Base-by-base conservation (phyloP, 2,113 vertebrate species). In the Larimichthys crocea region DNA sequence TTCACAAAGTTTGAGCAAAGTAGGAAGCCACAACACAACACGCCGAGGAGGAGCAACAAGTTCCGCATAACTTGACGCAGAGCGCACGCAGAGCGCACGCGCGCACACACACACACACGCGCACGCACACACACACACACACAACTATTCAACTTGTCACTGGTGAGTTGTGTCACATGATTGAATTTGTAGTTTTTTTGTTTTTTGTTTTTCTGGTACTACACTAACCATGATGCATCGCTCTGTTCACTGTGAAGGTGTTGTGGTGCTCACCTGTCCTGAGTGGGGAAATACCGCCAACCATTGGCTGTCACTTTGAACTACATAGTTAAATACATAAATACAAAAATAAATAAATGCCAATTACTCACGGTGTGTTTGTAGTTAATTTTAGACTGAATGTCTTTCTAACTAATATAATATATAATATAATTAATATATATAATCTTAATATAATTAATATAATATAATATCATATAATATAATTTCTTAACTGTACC, bases 41-140 rank as follows among this genome's bases (percentile, higher is more conserved):
- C 3, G 76, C 74, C 20, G 66, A 67, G 31, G 42, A 52, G 15
- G 68, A 79, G 53, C 46, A 17, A 49, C 76, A 22, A 88, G 91
- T 94, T 94, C 93, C 92, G 92, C 93, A 89, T 90, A 79, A 75
- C 67, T 61, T 57, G 24, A 55, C 53, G 60, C 29, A 29, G 29
- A 29, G 29, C 29, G 26, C 26, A 26, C 26, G 26, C 50, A 9
- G 2, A 56, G 20, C 44, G 0, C 3, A 5, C 44, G 3, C 15
- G 8, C 57, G 24, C 59, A 9, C 17, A 17, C 15, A 0, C 31
- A 44, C 17, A n/a, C 24, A 17, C 31, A 6, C 20, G 19, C 55
- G 3, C 19, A 15, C 57, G 3, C n/a, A n/a, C 16, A 5, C 59
- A 12, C 17, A n/a, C 15, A 44, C 17, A 31, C 24, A 20, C 5